Evolutionary conservation across 2,113 vertebrate species (phyloP).

Genomic region (Puntigrus tetrazona): DNA sequence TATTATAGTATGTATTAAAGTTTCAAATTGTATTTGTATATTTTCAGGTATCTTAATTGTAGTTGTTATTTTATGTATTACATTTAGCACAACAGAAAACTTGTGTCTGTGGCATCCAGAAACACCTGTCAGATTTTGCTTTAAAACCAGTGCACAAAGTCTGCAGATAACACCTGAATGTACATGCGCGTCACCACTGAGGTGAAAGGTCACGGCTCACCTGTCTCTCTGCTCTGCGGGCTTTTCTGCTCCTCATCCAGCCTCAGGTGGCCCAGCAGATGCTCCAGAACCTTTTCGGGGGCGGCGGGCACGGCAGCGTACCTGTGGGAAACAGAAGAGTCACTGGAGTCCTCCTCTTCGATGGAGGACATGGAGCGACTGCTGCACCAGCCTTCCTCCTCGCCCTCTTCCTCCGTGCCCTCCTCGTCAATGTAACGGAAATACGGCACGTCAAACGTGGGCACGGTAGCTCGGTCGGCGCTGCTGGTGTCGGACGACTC

Average conservation of each 20-base stretch:
- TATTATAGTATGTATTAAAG: neutral
- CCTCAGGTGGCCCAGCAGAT: conserved; percentile 87
- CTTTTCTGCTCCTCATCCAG: conserved; percentile 78
- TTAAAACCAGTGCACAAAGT: neutral
- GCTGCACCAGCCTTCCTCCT: conserved; percentile 86
- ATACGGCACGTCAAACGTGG: conserved; percentile 96
- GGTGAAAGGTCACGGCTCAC: conserved; percentile 69
- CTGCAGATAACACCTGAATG: neutral
- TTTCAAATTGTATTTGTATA: neutral
- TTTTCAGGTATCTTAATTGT: neutral
- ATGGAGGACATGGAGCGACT: conserved; percentile 92
- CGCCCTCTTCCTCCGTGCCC: conserved; percentile 79
- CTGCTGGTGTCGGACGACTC: conserved; percentile 65
- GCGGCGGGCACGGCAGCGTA: conserved; percentile 91
- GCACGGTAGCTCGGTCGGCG: conserved; percentile 78
- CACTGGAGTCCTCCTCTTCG: conserved; percentile 84
- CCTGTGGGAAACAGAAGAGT: conserved; percentile 91
- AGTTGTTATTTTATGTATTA: neutral
- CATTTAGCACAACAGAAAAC: neutral
- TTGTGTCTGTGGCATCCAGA: neutral
- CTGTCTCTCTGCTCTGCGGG: conserved; percentile 83
- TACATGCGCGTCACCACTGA: neutral
- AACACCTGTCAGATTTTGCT: neutral
- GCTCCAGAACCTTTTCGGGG: conserved; percentile 94
- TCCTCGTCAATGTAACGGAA: conserved; percentile 98